These are phyloP conservation scores for Eristalis tenax DNA, from an alignment of 2,888 invertebrate species.

Conservation along the genomic window DNA sequence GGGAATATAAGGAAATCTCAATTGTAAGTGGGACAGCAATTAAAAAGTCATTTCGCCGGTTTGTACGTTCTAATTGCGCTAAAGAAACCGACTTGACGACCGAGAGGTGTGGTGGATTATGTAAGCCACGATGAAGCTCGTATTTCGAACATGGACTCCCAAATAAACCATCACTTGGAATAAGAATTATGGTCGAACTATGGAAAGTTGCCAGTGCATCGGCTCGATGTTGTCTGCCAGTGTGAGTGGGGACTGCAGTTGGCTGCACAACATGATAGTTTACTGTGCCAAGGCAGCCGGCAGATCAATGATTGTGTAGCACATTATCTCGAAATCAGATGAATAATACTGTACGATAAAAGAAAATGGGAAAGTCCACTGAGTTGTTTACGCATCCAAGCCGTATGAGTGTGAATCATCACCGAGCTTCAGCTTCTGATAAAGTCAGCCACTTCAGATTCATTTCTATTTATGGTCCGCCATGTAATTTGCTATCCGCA, in stretches of 20 bases:
- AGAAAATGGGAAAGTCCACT: no score
- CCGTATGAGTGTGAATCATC: background rate
- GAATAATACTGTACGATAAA: no score
- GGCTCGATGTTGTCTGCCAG: background rate
- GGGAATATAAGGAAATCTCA: background rate
- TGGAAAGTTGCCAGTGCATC: background rate
- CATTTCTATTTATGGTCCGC: no score
- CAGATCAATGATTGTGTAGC: background rate
- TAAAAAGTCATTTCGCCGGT: background rate
- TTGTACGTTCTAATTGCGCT: background rate
- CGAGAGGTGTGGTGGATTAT: background rate
- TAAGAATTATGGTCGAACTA: no score
- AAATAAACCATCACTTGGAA: background rate
- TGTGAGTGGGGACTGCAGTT: background rate
- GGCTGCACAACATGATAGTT: background rate
- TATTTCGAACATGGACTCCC: background rate
- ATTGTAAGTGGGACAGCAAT: background rate
- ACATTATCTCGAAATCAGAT: no score
- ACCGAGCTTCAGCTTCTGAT: background rate
- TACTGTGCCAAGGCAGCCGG: background rate
- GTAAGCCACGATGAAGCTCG: background rate
- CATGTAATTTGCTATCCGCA: background rate
- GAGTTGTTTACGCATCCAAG: background rate
- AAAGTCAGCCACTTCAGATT: background rate
- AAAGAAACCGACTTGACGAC: background rate